Conservation (phyloP, 2,113 vertebrate genomes). For the Platichthys stellatus region DNA sequence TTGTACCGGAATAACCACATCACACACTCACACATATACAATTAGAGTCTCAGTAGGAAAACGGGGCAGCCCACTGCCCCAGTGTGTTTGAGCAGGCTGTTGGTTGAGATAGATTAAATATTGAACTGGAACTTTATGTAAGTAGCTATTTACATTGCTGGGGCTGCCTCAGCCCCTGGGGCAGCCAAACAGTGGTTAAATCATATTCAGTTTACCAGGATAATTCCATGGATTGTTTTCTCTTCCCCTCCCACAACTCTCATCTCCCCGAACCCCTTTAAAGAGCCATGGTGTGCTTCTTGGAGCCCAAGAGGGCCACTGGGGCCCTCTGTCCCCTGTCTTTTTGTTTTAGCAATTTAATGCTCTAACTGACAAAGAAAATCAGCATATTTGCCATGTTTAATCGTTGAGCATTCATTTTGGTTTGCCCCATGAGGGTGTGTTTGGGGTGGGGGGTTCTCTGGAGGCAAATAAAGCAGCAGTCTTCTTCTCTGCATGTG, state of each 20-base stretch:
- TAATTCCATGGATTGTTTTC: constrained; percentile 48
- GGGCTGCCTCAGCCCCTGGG: constrained; percentile 22
- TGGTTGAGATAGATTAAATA: constrained; percentile 63
- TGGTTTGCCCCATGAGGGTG: constrained; percentile 46
- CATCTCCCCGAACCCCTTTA: constrained; percentile 21
- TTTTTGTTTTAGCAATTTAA: constrained; percentile 59
- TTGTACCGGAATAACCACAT: background rate
- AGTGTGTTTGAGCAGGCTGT: constrained; percentile 18
- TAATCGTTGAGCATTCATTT: constrained; percentile 56
- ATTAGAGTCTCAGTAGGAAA: background rate
- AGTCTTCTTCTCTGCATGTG: constrained; percentile 31
- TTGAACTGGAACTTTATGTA: constrained; percentile 62
- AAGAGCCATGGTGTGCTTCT: constrained; percentile 21
- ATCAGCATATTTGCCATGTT: constrained; percentile 49
- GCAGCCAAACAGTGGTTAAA: constrained; percentile 53
- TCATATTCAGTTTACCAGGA: constrained; percentile 58
- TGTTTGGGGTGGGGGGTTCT: background rate
- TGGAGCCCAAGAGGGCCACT: constrained; percentile 16
- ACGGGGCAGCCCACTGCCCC: constrained; percentile 11
- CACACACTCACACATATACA: constrained; percentile 22
- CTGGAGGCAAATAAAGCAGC: constrained; percentile 49
- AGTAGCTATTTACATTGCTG: constrained; percentile 61
- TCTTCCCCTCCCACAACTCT: too few relatives aligned
- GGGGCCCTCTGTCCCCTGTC: constrained; percentile 2
- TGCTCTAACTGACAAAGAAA: constrained; percentile 47